Evolutionary conservation across 2,797 vertebrate genomes (phyloP), one percentile per base, ranked within the genome.

Genomic region (Serranus cabrilla): DNA sequence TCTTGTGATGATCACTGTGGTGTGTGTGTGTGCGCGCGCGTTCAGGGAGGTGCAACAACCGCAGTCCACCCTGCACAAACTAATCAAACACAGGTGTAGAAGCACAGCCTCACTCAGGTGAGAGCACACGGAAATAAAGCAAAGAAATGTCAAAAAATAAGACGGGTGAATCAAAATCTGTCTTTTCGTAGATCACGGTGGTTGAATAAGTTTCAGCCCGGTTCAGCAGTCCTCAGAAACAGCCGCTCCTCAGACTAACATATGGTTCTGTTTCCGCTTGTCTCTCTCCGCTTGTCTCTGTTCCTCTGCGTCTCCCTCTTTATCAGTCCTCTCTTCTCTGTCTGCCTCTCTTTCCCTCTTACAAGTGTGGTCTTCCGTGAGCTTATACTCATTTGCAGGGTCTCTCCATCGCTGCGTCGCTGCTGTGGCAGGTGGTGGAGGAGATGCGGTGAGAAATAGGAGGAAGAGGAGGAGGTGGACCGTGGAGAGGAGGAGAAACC

Each of bases 351-450:
- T 42, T 1, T 21, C 16, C 43, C 37, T 54, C 11, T 49, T n/a
- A 72, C 11, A 25, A 2, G 14, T 16, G 31, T 18, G 40, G 1
- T 71, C 16, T 50, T 72, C 21, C 6, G 10, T 45, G 27, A 12
- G 42, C 18, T 81, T 67, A 55, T 16, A 13, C 11, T 55, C 5
- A 27, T 85, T 56, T 47, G 71, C 71, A 42, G 78, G 62, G 39
- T 76, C 69, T 89, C 88, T 87, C 88, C 90, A 91, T 92, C 86
- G 78, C 87, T 80, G 73, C 79, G 79, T 84, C 65, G 78, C 84
- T 40, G 69, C 76, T 79, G 82, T 87, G 59, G 89, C 88, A 90
- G 91, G 87, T 90, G 90, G 84, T 17, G 23, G 71, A 39, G 57
- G 56, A 76, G 91, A 91, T 90, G 87, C 87, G 71, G 81, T 27